Conservation (phyloP, 2,113 vertebrate species). For the Plecturocebus donacophilus region DNA sequence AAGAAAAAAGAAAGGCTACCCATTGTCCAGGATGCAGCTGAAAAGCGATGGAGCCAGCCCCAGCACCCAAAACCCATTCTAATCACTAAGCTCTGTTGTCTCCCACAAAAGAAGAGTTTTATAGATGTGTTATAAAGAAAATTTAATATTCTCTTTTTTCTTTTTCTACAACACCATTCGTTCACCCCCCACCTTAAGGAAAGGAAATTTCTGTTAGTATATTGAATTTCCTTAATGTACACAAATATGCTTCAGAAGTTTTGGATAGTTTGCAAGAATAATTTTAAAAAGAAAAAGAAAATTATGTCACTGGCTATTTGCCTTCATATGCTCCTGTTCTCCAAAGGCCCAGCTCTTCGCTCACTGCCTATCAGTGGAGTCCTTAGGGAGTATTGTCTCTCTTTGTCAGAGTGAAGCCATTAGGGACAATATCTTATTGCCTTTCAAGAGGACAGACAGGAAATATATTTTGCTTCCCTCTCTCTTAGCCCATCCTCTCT, state of each 20-base stretch:
- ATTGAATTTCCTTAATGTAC: neutral
- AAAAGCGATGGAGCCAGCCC: neutral
- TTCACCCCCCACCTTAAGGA: neutral
- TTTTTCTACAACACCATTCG: neutral
- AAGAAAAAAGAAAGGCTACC: neutral
- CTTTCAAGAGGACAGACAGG: neutral
- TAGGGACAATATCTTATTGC: neutral
- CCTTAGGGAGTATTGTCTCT: neutral
- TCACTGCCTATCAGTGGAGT: rapidly evolving
- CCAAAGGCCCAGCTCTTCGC: neutral
- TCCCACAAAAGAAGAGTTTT: neutral
- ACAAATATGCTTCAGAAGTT: neutral
- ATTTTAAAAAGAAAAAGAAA: constrained; percentile 13
- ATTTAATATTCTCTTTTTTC: neutral
- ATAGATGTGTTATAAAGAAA: neutral
- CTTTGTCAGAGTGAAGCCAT: neutral
- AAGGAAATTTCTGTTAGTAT: neutral
- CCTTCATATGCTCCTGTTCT: neutral
- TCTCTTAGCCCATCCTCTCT: neutral
- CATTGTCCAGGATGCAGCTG: neutral
- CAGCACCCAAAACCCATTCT: neutral
- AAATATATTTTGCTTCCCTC: constrained; percentile 37
- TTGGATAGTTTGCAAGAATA: constrained; percentile 5
- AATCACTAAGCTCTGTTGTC: neutral
- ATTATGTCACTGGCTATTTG: neutral